These are phyloP conservation scores for Reticulitermes lucifugus DNA, from an alignment of 2,888 invertebrate genomes.

Conservation along the genomic window DNA sequence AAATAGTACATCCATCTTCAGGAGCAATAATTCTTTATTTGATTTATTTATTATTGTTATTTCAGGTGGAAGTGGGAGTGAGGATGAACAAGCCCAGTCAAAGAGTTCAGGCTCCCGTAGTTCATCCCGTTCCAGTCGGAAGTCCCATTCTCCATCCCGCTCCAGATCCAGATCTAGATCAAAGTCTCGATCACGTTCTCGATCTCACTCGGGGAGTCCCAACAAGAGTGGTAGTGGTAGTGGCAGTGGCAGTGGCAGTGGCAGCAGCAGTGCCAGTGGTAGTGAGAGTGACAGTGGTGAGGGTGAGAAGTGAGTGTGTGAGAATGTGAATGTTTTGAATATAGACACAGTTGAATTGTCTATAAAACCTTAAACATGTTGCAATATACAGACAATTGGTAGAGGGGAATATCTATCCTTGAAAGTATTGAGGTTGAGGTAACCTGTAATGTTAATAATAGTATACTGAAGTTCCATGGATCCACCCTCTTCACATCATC, in stretches of 20 bases:
- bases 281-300: conserved; percentile 57
- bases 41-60: neutral
- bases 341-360: too few species aligned
- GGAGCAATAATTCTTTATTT: neutral
- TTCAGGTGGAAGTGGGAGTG: conserved; percentile 54
- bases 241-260: conserved; percentile 59
- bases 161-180: conserved; percentile 56
- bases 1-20: neutral
- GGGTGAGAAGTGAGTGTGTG: conserved; percentile 17
- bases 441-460: too few species aligned
- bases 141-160: conserved; percentile 59
- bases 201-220: conserved; percentile 55
- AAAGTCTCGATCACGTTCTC: conserved; percentile 54
- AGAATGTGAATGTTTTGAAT: too few species aligned
- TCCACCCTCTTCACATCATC: too few species aligned
- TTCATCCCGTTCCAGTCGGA: conserved; percentile 61
- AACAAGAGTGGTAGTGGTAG: conserved; percentile 57
- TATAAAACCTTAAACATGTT: too few species aligned
- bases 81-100: conserved; percentile 56
- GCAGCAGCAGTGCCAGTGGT: conserved; percentile 59
- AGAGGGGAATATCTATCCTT: too few species aligned
- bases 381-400: too few species aligned
- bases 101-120: conserved; percentile 54
- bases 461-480: too few species aligned
- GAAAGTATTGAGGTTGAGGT: too few species aligned